These are phyloP conservation scores for Thecocarcelia acutangulata DNA, from an alignment of 2,888 invertebrate species.

Conservation along the genomic window DNA sequence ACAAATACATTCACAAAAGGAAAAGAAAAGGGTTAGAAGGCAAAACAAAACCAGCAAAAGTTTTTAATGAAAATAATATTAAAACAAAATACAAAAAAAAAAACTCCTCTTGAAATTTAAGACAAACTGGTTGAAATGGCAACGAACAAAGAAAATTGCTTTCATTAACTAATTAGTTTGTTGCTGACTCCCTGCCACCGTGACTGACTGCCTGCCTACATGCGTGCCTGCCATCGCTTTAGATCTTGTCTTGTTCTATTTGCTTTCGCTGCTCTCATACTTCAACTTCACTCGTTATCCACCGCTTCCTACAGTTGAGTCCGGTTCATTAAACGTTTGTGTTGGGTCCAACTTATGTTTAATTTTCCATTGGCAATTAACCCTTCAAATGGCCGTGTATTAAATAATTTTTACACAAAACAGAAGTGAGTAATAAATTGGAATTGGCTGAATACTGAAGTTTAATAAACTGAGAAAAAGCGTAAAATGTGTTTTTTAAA, in stretches of 20 bases:
- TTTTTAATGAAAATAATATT: not conserved
- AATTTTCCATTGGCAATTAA: conserved; percentile 31
- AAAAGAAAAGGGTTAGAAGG: not conserved
- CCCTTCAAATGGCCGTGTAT: conserved; percentile 36
- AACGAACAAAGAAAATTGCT: conserved; percentile 68
- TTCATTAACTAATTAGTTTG: conserved; percentile 71
- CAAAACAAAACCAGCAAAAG: not conserved
- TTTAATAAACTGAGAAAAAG: conserved; percentile 10
- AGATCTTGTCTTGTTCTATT: too few relatives aligned
- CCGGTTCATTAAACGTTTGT: conserved; percentile 38
- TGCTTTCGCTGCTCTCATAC: too few relatives aligned
- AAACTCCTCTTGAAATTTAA: conserved; percentile 30
- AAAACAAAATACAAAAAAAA: conserved; percentile 22
- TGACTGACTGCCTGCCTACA: not conserved
- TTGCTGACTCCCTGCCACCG: conserved; percentile 19
- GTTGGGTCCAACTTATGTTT: conserved; percentile 19
- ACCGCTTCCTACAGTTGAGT: not conserved
- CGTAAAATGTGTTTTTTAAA: too few relatives aligned
- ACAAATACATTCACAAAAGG: conserved; percentile 8
- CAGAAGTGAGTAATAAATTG: conserved; percentile 9
- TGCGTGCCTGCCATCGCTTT: too few relatives aligned
- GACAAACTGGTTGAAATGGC: conserved; percentile 65
- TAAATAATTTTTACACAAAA: conserved; percentile 17
- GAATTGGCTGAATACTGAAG: conserved; percentile 9
- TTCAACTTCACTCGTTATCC: not conserved